Evolutionary conservation across 2,888 invertebrate species (phyloP).

Genomic region (Chalcis sispes): DNA sequence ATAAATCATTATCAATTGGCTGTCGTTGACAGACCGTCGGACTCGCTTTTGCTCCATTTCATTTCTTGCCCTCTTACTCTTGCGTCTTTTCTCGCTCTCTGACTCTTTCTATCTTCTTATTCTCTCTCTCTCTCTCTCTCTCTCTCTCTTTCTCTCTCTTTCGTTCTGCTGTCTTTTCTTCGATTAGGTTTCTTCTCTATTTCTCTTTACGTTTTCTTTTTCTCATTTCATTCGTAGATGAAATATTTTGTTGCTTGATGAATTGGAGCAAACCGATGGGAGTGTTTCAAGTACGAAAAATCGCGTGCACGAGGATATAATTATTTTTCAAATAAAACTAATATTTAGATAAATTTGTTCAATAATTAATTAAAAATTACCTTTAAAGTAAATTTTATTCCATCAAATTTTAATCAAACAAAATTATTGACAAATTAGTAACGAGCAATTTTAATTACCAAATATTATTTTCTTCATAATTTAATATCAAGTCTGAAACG

Average conservation of each 20-base stretch:
- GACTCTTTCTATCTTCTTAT: slow-evolving; percentile 15
- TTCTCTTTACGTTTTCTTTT: neutral
- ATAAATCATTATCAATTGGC: slow-evolving; percentile 70
- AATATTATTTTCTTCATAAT: too few species aligned
- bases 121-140: neutral
- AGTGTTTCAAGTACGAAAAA: too few species aligned
- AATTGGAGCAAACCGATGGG: neutral
- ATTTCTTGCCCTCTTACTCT: slow-evolving; percentile 32
- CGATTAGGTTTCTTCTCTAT: slow-evolving; percentile 10
- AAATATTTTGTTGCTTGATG: slow-evolving; percentile 7
- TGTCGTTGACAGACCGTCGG: slow-evolving; percentile 49
- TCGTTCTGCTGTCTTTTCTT: neutral
- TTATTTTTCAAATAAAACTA: too few species aligned
- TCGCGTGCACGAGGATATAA: too few species aligned
- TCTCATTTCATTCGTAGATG: neutral
- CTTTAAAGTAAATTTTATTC: too few species aligned
- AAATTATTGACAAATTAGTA: too few species aligned
- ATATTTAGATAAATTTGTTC: too few species aligned
- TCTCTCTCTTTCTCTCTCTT: neutral
- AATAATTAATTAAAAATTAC: too few species aligned
- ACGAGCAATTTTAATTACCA: too few species aligned
- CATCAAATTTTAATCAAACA: too few species aligned
- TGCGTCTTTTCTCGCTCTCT: neutral
- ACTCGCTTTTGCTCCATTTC: slow-evolving; percentile 47
- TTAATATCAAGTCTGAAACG: too few species aligned